Base-by-base conservation (phyloP, 2,797 vertebrate genomes). In the Alfaro cultratus region DNA sequence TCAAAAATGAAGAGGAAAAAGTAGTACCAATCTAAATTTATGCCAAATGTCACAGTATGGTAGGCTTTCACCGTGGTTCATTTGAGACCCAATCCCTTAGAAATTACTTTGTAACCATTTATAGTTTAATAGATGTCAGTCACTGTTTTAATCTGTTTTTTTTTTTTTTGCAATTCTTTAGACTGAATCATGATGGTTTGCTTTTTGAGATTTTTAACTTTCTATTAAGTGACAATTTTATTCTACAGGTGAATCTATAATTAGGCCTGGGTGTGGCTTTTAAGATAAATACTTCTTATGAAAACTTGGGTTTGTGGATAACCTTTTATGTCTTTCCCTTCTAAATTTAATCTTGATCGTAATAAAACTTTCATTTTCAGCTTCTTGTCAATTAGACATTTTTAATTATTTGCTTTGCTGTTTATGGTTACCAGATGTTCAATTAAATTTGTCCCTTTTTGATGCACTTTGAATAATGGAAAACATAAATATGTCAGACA, bases 341-440 rank as follows among this genome's bases (percentile, higher is more conserved):
- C 29, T 18, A 31, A 34, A 51, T 74, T n/a, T 5, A 23, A 55
- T 16, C 7, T 34, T 3, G 2, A n/a, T 53, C 13, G 1, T 41
- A 36, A 74, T 36, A 16, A 57, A 74, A 41, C 5, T 41, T 75
- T 75, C 36, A 75, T 75, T 43, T 43, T 57, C 73, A 18, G 4
- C 51, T 55, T 57, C 7, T 10, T 57, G 39, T 55, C 7, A 3
- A 57, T 29, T n/a, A 18, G 10, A 55, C 3, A 10, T 43, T 7
- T 18, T 15, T 5, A 18, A 29, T 43, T 29, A 55, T 39, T 75
- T 18, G 11, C 15, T 43, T 43, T 18, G 8, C 74, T 43, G 31
- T 57, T 57, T n/a, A 2, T 43, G 34, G 21, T 23, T 34, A 41
- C 64, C 23, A 41, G 67, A 70, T 41, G 23, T 70, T 70, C 15